Base-by-base conservation (phyloP, 2,113 vertebrate species). In the Leptocoma aspasia region DNA sequence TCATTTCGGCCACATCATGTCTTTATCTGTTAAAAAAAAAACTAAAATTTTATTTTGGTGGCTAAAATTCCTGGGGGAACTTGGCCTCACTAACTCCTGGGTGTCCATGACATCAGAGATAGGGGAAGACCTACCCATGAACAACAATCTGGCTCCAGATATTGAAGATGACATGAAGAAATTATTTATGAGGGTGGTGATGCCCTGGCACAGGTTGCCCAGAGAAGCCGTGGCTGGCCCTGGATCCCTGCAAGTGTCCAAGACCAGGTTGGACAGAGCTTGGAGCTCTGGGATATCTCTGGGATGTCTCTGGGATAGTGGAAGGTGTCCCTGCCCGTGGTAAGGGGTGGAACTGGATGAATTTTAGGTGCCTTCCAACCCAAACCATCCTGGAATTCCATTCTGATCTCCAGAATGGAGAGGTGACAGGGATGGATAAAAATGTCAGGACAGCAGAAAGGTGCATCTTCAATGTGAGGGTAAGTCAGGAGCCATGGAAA, bases 341-440 rank as follows among this genome's bases (percentile, higher is more conserved):
- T 44, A 63, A 22, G 16, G 3, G 5, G 1, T 15, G 49, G 22
- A 0, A 50, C 1, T 0, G 13, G 20, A 17, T 47, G 60, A 0
- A 0, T 60, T 57, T 10, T 5, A 41, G 4, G 22, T 47, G 12
- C 5, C 11, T 66, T 60, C 49, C 53, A 7, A 41, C 2, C 9
- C 78, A 64, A 69, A 54, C 7, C 10, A 5, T 23, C 7, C 41
- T 24, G 9, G 17, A 4, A 37, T 35, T 78, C 18, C 35, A 11
- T n/a, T n/a, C n/a, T 17, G 20, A 47, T 50, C 11, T 89, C 57
- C 31, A 30, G 14, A 26, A 11, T 0, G 45, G 22, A 26, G 10
- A 57, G n/a, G 9, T 17, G 35, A 13, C 31, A 65, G 30, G 18
- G 18, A 45, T 11, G 33, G 63, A 80, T 19, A 37, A 35, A 71